Base-by-base conservation (phyloP, 2,113 vertebrate genomes). In the Danionella cerebrum region DNA sequence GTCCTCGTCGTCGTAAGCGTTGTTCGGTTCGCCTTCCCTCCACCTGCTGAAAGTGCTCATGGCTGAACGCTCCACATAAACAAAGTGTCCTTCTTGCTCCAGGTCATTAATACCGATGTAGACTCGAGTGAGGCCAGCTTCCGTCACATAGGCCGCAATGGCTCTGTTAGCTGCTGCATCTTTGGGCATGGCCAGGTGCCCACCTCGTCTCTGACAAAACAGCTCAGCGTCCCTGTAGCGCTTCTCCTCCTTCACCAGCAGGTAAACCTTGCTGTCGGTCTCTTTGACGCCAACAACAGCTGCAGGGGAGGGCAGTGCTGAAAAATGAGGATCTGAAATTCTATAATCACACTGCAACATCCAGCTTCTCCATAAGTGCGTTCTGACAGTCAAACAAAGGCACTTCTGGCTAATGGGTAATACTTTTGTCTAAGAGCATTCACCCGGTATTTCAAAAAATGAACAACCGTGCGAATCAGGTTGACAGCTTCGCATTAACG, bases 161-260 rank as follows among this genome's bases (percentile, higher is more conserved):
- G 91, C 84, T 1, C 72, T 74, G 51, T 98, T 99, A 84, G 93
- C 80, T 2, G 76, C 83, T 76, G 94, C 91, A 9, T 99, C 95
- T 76, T 92, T 96, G 58, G 96, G 96, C 96, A 99, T 99, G 85
- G 87, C 86, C 82, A 99, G 88, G 2, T 89, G 90, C 71, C 96
- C 96, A 54, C 96, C 96, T 69, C 93, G 86, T 31, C 85, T 86
- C 5, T 93, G 94, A 75, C 96, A 99, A 79, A 93, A 88, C 79
- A 76, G 80, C 82, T 98, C 91, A 0, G 96, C 96, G 0, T 99
- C 96, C 2, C 80, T 67, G 77, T 92, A 94, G 24, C 91, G 77
- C 55, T 94, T 97, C 84, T 93, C 94, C 80, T 99, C 96, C 83
- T 97, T 98, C 82, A 99, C 96, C 91, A 99, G 86, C 83, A 98